These are phyloP conservation scores for Aphelenchoides avenae DNA, from an alignment of 1,140 invertebrate genomes.

Conservation along the genomic window DNA sequence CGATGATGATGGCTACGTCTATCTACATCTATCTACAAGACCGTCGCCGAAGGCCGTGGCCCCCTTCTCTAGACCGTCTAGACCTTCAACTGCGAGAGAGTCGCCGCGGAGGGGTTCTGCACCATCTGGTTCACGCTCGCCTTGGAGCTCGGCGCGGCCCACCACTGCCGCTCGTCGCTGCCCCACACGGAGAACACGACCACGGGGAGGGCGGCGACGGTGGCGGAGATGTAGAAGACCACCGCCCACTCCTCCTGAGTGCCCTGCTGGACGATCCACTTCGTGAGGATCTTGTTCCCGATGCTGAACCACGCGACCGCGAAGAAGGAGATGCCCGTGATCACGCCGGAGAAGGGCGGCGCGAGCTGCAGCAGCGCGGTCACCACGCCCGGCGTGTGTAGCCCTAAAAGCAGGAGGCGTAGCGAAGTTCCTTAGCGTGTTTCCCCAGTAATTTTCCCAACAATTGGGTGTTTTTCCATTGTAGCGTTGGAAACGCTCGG, in stretches of 20 bases:
- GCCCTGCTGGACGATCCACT: slow-evolving; percentile 55
- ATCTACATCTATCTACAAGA: too few relatives aligned
- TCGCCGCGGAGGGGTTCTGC: too few relatives aligned
- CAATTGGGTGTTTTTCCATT: slow-evolving; percentile 20
- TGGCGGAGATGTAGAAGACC: slow-evolving; percentile 55
- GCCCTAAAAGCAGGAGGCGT: slow-evolving; percentile 19
- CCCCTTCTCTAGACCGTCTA: too few relatives aligned
- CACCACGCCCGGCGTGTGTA: slow-evolving; percentile 52
- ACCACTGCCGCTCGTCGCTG: slow-evolving; percentile 44
- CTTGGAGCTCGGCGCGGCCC: slow-evolving; percentile 32
- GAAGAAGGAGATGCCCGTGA: slow-evolving; percentile 51
- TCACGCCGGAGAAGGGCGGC: slow-evolving; percentile 54
- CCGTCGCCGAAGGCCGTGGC: too few relatives aligned
- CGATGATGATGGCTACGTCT: too few relatives aligned
- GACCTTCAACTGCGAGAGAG: too few relatives aligned
- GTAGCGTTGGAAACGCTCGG: background rate
- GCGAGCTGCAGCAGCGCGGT: slow-evolving; percentile 56
- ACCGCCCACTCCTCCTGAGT: slow-evolving; percentile 52
- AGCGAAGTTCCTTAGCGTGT: background rate
- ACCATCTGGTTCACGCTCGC: too few relatives aligned
- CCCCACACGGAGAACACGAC: slow-evolving; percentile 54
- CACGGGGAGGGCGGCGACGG: slow-evolving; percentile 51
- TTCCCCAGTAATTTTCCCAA: background rate
- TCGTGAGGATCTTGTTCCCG: slow-evolving; percentile 55
- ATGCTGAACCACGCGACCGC: slow-evolving; percentile 58